Conservation (phyloP, 2,888 invertebrate genomes). For the Apotomis turbidana region DNA sequence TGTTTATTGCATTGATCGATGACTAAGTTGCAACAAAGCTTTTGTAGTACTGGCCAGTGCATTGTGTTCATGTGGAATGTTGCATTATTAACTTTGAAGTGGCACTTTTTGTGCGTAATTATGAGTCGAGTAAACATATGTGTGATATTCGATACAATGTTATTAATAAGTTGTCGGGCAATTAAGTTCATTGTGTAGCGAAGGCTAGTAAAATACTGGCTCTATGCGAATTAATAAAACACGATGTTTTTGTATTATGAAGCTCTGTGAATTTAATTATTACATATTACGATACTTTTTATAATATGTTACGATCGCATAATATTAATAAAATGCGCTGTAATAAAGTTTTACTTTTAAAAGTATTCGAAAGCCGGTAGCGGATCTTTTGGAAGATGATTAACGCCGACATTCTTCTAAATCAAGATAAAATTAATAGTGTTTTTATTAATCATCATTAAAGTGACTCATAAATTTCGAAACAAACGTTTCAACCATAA, state of each 20-base stretch:
- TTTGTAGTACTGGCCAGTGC: constrained; percentile 49
- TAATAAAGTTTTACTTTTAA: constrained; percentile 5
- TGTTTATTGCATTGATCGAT: constrained; percentile 26
- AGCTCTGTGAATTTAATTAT: constrained; percentile 14
- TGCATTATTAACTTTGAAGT: constrained; percentile 75
- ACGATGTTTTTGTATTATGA: constrained; percentile 1
- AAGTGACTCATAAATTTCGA: constrained; percentile 56
- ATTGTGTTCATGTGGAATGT: constrained; percentile 74
- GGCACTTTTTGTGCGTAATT: constrained; percentile 74
- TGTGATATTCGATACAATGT: constrained; percentile 65
- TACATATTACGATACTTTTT: constrained; percentile 5
- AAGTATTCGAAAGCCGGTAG: constrained; percentile 30
- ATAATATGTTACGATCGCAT: constrained; percentile 6
- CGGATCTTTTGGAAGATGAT: constrained; percentile 38
- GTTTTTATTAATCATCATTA: constrained; percentile 41
- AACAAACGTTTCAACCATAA: constrained; percentile 52
- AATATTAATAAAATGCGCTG: not conserved
- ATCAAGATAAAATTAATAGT: constrained; percentile 47
- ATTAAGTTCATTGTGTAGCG: constrained; percentile 45
- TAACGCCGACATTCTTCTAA: constrained; percentile 51
- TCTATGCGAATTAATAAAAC: constrained; percentile 23
- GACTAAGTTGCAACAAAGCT: constrained; percentile 36
- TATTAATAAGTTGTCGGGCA: constrained; percentile 65
- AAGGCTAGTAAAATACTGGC: constrained; percentile 12
- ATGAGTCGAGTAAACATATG: constrained; percentile 60